Base-by-base conservation (phyloP, 2,888 invertebrate genomes). In the Himalopsyche anomala region DNA sequence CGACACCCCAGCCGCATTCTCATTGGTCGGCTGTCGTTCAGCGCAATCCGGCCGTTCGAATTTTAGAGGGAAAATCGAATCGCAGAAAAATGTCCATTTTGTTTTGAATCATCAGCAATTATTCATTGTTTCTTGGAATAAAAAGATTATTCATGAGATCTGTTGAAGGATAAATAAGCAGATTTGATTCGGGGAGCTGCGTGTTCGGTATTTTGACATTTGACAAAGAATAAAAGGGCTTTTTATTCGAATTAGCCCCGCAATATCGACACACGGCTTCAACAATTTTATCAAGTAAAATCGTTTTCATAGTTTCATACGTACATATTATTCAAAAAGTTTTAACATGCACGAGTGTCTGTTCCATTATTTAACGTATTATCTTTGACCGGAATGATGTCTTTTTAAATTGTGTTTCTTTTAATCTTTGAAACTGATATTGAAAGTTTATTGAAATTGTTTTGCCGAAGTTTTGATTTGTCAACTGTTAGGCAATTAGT, bases 21-120 rank as follows among this genome's bases (percentile, higher is more conserved):
- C 54, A 84, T 84, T 84, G 84, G 84, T 55, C 55, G 74, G 55
- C 40, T 80, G 80, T 28, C 80, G 81, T 81, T 80, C 84, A 84
- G 54, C 80, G 74, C 74, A 84, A 84, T 80, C 84, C 80, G 80
- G 84, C 84, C 84, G 79, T 74, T 79, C 80, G 38, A 38, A 80
- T 62, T 62, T 62, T 62, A 62, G 62, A 62, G 51, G 80, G 42
- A 80, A 80, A 80, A 40, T 80, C 80, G 40, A 80, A 80, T 40
- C n/a, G 38, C 80, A 80, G 8, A 80, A 80, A 38, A 42, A 80
- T 80, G 80, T 80, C 80, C 42, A 40, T 42, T 80, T 42, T 62
- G 62, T 62, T 80, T 80, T 80, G 80, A 80, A 80, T 62, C 62
- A 19, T 62, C 62, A 19, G 28, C 62, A 62, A 62, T 5, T 15